A percentile compares a stretch with the other conserved stretches of the same genome.
These are phyloP conservation scores for Crocuta crocuta DNA, from an alignment of 2,113 vertebrate species.

Conservation along the genomic window DNA sequence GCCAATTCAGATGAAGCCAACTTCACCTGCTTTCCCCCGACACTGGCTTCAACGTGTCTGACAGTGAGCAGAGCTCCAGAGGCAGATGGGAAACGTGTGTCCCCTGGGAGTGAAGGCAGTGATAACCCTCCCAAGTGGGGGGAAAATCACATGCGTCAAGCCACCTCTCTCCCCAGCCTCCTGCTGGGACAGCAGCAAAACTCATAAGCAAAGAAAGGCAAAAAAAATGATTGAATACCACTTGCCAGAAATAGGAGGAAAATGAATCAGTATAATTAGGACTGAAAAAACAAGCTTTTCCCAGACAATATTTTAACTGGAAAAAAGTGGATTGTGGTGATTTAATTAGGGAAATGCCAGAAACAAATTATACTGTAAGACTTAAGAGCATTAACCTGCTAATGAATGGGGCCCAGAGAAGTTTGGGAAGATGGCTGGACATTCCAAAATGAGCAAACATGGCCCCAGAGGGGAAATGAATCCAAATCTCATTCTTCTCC, in stretches of 20 bases:
- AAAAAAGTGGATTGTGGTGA: not conserved
- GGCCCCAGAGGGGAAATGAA: not conserved
- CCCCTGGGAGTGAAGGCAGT: not conserved
- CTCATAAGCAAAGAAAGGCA: not conserved
- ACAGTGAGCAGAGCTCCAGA: not conserved
- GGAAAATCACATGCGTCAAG: not conserved
- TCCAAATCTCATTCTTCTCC: too few species aligned
- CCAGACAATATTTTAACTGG: not conserved
- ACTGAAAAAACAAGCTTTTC: slow-evolving; percentile 3
- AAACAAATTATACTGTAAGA: not conserved
- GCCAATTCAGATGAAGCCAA: not conserved
- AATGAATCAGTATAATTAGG: not conserved
- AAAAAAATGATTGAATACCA: not conserved
- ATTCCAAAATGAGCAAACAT: fast-evolving
- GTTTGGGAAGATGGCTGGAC: not conserved
- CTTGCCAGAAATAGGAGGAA: slow-evolving; percentile 1
- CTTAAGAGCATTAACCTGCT: not conserved
- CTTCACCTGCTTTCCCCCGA: too few species aligned
- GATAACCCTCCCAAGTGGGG: not conserved
- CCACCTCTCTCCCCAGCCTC: not conserved
- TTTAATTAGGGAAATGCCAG: not conserved
- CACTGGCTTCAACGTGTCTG: not conserved
- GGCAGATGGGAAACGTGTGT: not conserved
- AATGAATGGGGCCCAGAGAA: not conserved
- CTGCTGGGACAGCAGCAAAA: not conserved